phyloP scores from a whole-genome alignment of 2,113 vertebrate species.

The Psittacula cyanocephala region DNA sequence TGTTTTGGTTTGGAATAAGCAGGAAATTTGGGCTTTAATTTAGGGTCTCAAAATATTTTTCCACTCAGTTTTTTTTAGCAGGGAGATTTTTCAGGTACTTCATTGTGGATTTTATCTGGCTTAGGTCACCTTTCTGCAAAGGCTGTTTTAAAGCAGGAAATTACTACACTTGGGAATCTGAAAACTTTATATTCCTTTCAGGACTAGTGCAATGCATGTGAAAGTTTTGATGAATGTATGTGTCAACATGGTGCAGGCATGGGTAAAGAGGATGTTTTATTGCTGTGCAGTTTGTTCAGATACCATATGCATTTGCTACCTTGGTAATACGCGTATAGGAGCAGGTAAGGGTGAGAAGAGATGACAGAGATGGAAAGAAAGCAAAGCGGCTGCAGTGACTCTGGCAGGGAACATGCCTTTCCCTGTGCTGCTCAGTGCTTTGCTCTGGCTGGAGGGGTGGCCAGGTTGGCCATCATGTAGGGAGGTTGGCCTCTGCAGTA shows the following conservation, averaged over 20 bases:
- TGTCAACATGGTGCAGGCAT: background rate
- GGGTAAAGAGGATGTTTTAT: background rate
- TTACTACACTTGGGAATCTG: background rate
- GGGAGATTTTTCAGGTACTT: background rate
- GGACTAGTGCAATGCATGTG: background rate
- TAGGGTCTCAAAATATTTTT: background rate
- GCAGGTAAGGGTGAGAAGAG: background rate
- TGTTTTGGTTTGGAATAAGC: background rate
- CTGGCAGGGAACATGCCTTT: background rate
- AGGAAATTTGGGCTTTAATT: background rate
- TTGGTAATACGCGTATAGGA: background rate
- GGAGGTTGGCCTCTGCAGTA: background rate
- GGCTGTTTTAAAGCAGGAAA: background rate
- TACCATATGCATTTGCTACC: background rate
- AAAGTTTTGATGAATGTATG: background rate
- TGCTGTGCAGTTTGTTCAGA: background rate
- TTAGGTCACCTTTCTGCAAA: background rate
- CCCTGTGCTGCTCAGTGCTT: background rate
- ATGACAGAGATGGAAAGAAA: background rate
- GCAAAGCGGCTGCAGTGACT: background rate
- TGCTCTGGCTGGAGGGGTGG: background rate
- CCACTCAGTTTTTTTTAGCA: background rate
- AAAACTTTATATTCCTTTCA: background rate
- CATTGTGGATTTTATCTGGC: background rate
- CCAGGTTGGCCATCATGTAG: accelerated